Evolutionary conservation across 2,797 vertebrate genomes (phyloP).

Genomic region (Pseudotriccus pelzelni): DNA sequence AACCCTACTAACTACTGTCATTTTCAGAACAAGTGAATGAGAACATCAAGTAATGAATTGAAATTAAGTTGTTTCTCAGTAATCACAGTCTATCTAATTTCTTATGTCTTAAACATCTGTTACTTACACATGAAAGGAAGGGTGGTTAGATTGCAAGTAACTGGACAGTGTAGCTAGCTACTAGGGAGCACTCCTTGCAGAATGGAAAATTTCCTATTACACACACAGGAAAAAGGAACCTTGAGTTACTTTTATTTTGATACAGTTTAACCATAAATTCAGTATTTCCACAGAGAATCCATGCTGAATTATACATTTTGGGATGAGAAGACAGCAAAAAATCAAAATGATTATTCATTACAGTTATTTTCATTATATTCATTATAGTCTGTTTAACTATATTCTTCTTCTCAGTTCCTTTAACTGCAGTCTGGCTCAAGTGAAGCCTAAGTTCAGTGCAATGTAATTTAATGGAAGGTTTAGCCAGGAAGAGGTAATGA

Average conservation of each 20-base stretch:
- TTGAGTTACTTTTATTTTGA: background rate
- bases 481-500: background rate
- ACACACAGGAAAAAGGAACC: background rate
- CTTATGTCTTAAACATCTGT: constrained; percentile 43
- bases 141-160: background rate
- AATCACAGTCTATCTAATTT: constrained; percentile 36
- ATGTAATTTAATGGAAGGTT: background rate
- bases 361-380: background rate
- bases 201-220: background rate
- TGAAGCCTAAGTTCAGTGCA: background rate
- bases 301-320: background rate
- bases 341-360: background rate
- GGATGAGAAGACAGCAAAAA: background rate
- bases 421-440: background rate
- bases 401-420: background rate
- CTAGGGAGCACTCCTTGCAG: background rate
- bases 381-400: background rate
- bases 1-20: constrained; percentile 13
- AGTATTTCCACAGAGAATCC: background rate
- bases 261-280: background rate
- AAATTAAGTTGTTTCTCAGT: constrained; percentile 29
- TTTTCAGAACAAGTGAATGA: constrained; percentile 26
- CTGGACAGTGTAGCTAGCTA: constrained; percentile 3
- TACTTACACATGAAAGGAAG: constrained; percentile 15
- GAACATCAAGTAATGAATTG: constrained; percentile 10